These are phyloP conservation scores for Hemichromis elongatus DNA, from an alignment of 2,113 vertebrate genomes.

Conservation along the genomic window DNA sequence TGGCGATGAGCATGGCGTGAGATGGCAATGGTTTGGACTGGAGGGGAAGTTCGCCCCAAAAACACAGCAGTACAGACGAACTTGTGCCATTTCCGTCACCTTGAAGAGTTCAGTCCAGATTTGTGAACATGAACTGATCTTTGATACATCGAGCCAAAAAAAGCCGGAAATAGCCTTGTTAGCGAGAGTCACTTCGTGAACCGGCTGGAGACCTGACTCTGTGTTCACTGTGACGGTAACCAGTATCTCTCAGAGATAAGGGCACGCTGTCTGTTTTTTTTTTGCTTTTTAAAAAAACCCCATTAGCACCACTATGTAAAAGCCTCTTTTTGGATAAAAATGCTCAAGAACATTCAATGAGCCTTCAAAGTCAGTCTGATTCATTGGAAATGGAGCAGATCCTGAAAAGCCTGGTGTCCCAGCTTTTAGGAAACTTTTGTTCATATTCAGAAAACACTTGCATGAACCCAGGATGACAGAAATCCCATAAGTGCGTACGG, in stretches of 20 bases:
- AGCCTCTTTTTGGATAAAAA: slow-evolving; percentile 35
- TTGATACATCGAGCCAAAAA: background rate
- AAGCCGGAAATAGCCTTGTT: background rate
- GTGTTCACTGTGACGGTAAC: slow-evolving; percentile 43
- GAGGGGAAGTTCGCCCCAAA: slow-evolving; percentile 39
- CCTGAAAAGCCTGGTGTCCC: slow-evolving; percentile 4
- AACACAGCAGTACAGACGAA: background rate
- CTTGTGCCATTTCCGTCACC: slow-evolving; percentile 41
- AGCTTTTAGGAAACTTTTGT: slow-evolving; percentile 7
- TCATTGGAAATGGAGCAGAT: slow-evolving; percentile 10
- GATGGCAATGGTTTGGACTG: slow-evolving; percentile 54
- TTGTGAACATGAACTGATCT: slow-evolving; percentile 11
- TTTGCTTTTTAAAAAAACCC: background rate
- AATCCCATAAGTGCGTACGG: slow-evolving; percentile 17
- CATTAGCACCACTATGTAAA: slow-evolving; percentile 53
- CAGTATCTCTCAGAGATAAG: slow-evolving; percentile 55
- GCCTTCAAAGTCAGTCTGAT: slow-evolving; percentile 39
- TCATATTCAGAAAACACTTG: slow-evolving; percentile 12
- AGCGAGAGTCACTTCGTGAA: slow-evolving; percentile 18
- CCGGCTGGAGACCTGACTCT: slow-evolving; percentile 15
- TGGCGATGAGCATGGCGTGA: slow-evolving; percentile 30
- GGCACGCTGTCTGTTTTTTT: slow-evolving; percentile 42
- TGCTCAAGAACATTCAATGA: slow-evolving; percentile 33
- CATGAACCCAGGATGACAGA: slow-evolving; percentile 36
- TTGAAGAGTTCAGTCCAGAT: background rate